Evolutionary conservation across 2,113 vertebrate genomes (phyloP).

Genomic region (Choloepus hoffmanni): DNA sequence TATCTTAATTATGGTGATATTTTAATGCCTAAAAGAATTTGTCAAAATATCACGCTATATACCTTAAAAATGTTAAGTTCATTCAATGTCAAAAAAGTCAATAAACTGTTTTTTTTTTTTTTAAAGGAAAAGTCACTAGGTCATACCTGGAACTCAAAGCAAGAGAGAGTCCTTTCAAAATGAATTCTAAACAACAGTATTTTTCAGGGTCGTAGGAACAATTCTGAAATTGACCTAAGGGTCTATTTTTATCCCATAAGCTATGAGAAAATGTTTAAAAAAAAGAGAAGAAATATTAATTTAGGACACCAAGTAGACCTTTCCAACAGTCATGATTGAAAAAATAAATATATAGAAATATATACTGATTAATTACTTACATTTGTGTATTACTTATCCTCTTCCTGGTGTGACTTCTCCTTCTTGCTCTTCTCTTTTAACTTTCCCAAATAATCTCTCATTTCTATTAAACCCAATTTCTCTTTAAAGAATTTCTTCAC

Average conservation of each 20-base stretch:
- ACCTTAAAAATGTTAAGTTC: background rate
- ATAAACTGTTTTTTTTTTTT: too few relatives aligned
- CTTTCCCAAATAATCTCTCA: background rate
- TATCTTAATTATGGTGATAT: background rate
- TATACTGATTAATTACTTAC: background rate
- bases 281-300: background rate
- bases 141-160: background rate
- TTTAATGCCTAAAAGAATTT: background rate
- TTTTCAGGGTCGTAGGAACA: background rate
- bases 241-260: background rate
- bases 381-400: background rate
- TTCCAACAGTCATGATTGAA: background rate
- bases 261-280: background rate
- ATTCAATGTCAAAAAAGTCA: background rate
- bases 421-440: background rate
- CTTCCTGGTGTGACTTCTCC: background rate
- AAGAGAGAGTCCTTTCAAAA: background rate
- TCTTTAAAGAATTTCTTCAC: background rate
- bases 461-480: background rate
- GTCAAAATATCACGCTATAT: background rate
- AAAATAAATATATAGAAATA: too few relatives aligned
- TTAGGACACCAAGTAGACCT: background rate
- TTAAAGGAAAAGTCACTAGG: background rate
- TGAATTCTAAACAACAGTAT: background rate
- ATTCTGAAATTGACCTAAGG: too few relatives aligned